phyloP scores from a whole-genome alignment of 2,797 vertebrate genomes.

The Sternarchorhynchus goeldii region DNA sequence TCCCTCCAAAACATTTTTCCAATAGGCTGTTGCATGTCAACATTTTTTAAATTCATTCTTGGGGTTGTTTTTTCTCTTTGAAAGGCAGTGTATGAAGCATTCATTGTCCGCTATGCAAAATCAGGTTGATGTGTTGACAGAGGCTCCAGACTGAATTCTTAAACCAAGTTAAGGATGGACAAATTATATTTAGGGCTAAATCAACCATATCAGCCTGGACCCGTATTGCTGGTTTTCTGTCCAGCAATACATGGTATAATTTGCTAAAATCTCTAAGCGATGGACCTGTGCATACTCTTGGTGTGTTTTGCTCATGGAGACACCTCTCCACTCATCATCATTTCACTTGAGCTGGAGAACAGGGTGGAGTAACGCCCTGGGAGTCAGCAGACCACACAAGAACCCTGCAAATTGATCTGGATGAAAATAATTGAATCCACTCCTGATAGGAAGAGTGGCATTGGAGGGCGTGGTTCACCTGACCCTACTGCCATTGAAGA shows the following conservation, averaged over 20 bases:
- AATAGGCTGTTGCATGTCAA: constrained; percentile 13
- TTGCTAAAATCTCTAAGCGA: constrained; percentile 19
- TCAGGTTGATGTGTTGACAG: background rate
- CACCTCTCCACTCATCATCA: constrained; percentile 36
- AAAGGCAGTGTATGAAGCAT: constrained; percentile 16
- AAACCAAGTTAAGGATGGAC: background rate
- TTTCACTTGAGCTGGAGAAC: constrained; percentile 49
- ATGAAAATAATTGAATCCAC: constrained; percentile 61
- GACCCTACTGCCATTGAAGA: constrained; percentile 48
- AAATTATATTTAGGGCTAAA: background rate
- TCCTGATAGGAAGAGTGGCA: constrained; percentile 49
- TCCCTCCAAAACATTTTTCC: background rate
- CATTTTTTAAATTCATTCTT: background rate
- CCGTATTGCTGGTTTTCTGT: background rate
- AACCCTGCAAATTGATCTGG: constrained; percentile 47
- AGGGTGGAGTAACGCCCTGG: constrained; percentile 53
- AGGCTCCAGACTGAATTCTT: background rate
- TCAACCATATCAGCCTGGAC: background rate
- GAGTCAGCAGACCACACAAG: constrained; percentile 49
- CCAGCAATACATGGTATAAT: background rate
- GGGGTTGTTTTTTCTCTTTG: background rate
- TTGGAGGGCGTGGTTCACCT: constrained; percentile 41
- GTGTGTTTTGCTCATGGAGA: background rate
- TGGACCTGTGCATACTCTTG: constrained; percentile 1
- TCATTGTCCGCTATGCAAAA: constrained; percentile 6